Percentiles rank a stretch among this genome's conserved stretches.
These are phyloP conservation scores for Antrozous pallidus DNA, from an alignment of 2,797 vertebrate species.

Conservation along the genomic window DNA sequence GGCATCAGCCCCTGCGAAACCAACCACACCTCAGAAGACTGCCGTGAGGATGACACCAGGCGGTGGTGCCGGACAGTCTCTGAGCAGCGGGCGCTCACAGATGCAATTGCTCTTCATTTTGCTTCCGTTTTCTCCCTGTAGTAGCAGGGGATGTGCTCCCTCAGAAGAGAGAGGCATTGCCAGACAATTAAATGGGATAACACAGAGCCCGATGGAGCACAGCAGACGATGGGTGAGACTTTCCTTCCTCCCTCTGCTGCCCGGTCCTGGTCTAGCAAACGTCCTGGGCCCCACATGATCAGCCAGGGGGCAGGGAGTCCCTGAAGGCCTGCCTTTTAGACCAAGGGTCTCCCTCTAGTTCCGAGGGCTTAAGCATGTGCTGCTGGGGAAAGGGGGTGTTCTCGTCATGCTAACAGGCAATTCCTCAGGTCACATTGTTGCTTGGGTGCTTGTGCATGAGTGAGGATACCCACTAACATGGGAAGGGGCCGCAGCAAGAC, in stretches of 20 bases:
- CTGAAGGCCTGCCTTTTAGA: not conserved
- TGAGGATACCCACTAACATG: no score
- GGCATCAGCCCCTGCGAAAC: accelerated
- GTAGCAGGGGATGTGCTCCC: accelerated
- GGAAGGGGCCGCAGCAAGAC: not conserved
- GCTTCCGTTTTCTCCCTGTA: not conserved
- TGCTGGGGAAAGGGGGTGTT: not conserved
- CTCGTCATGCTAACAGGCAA: accelerated
- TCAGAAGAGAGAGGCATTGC: not conserved
- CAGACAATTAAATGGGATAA: not conserved
- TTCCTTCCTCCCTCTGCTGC: not conserved
- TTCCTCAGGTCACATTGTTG: not conserved
- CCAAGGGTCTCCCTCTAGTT: not conserved
- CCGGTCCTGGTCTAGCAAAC: not conserved
- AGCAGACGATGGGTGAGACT: not conserved
- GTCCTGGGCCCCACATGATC: not conserved
- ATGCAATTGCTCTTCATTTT: not conserved
- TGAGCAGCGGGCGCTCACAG: accelerated
- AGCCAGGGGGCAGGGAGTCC: no score
- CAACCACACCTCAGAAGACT: not conserved
- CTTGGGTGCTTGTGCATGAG: accelerated
- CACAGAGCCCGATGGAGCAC: not conserved
- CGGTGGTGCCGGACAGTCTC: accelerated
- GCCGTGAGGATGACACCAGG: not conserved
- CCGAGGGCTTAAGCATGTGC: not conserved